Evolutionary conservation across 2,888 invertebrate species (phyloP), one percentile per base, ranked within the genome.

Genomic region (Nowickia ferox): DNA sequence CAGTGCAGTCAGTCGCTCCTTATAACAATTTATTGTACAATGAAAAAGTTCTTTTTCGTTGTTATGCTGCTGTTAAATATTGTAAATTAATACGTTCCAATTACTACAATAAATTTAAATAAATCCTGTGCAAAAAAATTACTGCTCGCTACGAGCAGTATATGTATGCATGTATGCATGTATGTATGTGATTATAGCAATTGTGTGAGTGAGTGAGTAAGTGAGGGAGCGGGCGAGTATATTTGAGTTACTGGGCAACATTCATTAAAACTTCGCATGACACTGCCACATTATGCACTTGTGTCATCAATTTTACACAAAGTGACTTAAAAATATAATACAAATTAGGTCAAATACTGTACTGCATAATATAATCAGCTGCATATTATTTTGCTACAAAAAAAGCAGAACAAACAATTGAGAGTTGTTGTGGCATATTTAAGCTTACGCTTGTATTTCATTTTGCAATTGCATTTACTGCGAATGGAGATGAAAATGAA

Each of bases 191-290:
- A 30, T 30, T 30, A 30, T n/a, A 17, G 48, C 17, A 5, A 40
- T 8, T 2, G 38, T 53, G 22, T 22, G n/a, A 13, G 46, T 30
- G 22, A 30, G 17, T 61, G 48, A 55, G 51, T 69, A 61, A 68
- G 46, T 74, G 44, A 57, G 19, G 30, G n/a, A 57, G 38, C 48
- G 22, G 66, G 57, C 17, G 57, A 72, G 19, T 72, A 72, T 61
- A 74, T 74, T 84, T 72, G 72, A 71, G 88, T 88, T 89, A 88
- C 89, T 89, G 89, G 89, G 88, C 90, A 89, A 89, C 89, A 88
- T 88, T 89, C 88, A 89, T 83, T 82, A 85, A 81, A 78, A 78
- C 82, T 85, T 77, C 81, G 82, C 74, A 86, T 80, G 83, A 83
- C 86, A 86, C 83, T 63, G 79, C 83, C 83, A 83, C 86, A 86